Base-by-base conservation (phyloP, 2,888 invertebrate genomes). In the Sesia bembeciformis region DNA sequence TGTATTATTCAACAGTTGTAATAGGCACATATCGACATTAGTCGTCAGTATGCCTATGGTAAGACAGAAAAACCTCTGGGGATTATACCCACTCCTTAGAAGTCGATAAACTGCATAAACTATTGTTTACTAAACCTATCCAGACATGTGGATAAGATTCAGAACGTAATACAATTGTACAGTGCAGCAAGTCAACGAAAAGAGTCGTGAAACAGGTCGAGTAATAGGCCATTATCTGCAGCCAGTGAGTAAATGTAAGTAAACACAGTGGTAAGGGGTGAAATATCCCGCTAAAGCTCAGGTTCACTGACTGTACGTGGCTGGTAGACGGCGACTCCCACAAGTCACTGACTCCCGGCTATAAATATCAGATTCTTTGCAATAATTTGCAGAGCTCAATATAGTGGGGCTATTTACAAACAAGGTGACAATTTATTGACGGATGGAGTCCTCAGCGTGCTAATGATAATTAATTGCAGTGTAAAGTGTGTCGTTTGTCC, bases 381-480 rank as follows among this genome's bases (percentile, higher is more conserved):
- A 67, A 65, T 69, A 67, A 72, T 76, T 72, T 69, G 74, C 68
- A 68, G 63, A 59, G 59, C 72, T 78, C 65, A 73, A 73, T 76
- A 77, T 75, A 80, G 69, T 61, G 56, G 55, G 57, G 68, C 75
- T 84, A 84, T 83, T 81, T 78, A 77, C 72, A 80, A 76, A 77
- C 73, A 76, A 76, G 70, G 74, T 79, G 82, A 78, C 79, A 84
- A 70, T 69, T 70, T 76, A 80, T 77, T 83, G 83, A 84, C 72
- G 82, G 83, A 84, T 72, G 62, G 67, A 67, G 69, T 64, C 62
- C 65, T 70, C 63, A 66, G 63, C 62, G 62, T 70, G 66, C 70
- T 78, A 77, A 83, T 80, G 79, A 79, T 72, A 83, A 83, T 81
- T 79, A 78, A 83, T 82, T 80, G 66, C 74, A 63, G 58, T 74